Conservation (phyloP, 2,797 vertebrate species). For the Anniella stebbinsi region DNA sequence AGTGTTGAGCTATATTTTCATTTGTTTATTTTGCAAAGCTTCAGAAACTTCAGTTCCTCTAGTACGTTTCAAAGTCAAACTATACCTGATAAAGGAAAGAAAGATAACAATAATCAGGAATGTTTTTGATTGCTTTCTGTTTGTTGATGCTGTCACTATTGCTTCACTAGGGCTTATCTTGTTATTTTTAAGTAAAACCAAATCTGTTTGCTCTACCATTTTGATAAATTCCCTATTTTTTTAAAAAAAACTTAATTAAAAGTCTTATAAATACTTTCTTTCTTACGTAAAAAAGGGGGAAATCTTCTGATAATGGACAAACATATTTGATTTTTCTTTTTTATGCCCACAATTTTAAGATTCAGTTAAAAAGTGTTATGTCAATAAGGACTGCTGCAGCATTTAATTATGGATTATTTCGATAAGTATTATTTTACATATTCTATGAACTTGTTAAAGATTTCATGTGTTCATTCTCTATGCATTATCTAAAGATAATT, state of each 20-base stretch:
- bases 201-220: not conserved
- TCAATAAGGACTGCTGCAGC: constrained; percentile 1
- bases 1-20: not conserved
- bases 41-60: not conserved
- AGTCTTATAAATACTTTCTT: not conserved
- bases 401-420: constrained; percentile 19
- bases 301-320: constrained; percentile 19
- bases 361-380: not conserved
- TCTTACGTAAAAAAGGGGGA: constrained; percentile 27
- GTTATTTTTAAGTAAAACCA: constrained; percentile 18
- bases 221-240: not conserved
- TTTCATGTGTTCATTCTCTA: not conserved
- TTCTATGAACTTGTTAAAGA: not conserved
- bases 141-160: constrained; percentile 34
- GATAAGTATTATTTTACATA: constrained; percentile 18
- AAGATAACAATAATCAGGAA: not conserved
- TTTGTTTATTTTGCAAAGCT: constrained; percentile 5
- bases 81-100: not conserved
- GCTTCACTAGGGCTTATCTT: not conserved
- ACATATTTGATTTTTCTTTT: not conserved
- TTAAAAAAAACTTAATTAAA: not conserved
- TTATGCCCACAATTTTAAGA: constrained; percentile 17
- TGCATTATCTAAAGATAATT: constrained; percentile 20
- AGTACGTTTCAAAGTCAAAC: constrained; percentile 6
- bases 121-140: not conserved